Evolutionary conservation across 1,140 invertebrate species (phyloP).

Genomic region (Cryptotermes secundus): DNA sequence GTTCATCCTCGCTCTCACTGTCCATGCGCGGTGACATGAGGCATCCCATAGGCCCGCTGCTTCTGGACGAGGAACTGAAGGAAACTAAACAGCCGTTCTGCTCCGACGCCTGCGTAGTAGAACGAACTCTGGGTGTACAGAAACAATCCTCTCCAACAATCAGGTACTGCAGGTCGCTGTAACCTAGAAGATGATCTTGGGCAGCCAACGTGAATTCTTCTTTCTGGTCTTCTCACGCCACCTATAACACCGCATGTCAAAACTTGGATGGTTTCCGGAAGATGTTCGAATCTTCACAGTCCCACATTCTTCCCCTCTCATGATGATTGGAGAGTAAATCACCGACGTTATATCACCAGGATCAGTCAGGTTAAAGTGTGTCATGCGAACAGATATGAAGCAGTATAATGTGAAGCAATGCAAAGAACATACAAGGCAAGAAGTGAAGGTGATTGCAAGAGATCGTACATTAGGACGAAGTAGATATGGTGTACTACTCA

Average conservation of each 20-base stretch:
- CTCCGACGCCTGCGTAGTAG: background rate
- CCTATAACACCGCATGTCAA: background rate
- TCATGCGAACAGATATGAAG: background rate
- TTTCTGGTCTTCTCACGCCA: constrained; percentile 9
- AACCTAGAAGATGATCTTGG: background rate
- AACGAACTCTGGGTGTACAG: background rate
- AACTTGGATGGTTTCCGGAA: background rate
- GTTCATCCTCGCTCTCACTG: background rate
- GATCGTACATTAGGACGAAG: too few species aligned
- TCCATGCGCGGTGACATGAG: constrained; percentile 2
- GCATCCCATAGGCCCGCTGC: background rate
- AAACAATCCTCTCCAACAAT: background rate
- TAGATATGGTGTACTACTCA: too few species aligned
- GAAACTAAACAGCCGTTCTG: background rate
- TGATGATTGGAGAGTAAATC: background rate
- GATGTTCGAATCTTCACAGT: background rate
- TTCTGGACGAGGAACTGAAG: background rate
- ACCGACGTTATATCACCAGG: background rate
- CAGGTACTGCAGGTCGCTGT: background rate
- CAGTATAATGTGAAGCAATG: background rate
- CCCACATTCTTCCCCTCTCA: background rate
- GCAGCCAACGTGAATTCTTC: background rate
- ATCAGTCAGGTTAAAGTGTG: background rate
- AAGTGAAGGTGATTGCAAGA: background rate
- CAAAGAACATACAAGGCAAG: background rate